phyloP scores from a whole-genome alignment of 2,797 vertebrate species.

The Tympanoctomys barrerae region DNA sequence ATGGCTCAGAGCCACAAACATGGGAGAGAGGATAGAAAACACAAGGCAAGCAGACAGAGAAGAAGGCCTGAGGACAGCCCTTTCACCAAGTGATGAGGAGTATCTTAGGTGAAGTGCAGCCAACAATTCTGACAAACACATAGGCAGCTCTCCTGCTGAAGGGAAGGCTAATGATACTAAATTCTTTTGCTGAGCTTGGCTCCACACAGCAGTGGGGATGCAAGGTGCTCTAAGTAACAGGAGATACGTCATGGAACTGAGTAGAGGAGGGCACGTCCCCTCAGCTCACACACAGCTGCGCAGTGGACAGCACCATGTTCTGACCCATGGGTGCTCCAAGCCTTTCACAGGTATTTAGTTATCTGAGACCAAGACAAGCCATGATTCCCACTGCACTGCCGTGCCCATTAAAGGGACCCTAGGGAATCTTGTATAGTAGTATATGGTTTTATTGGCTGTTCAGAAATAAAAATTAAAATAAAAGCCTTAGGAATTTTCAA shows the following conservation, averaged over 20 bases:
- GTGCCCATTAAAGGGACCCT: rapidly evolving
- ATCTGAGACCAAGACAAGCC: neutral
- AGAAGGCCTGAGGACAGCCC: neutral
- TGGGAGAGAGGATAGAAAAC: neutral
- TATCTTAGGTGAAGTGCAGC: neutral
- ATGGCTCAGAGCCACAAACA: neutral
- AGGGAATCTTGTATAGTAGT: neutral
- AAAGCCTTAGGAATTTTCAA: neutral
- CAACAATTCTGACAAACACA: neutral
- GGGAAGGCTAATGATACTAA: neutral
- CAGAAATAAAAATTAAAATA: neutral
- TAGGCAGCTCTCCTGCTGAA: neutral
- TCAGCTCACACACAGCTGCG: neutral
- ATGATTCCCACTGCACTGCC: neutral
- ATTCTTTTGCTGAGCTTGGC: neutral
- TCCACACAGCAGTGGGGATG: neutral
- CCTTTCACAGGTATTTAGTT: neutral
- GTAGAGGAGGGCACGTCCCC: neutral
- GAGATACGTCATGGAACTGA: neutral
- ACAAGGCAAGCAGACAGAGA: neutral
- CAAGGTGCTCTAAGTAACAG: neutral
- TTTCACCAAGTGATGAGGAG: neutral
- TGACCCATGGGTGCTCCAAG: neutral
- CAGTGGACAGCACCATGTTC: neutral
- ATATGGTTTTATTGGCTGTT: neutral